A percentile compares a stretch with the other conserved stretches of the same genome.
phyloP scores from a whole-genome alignment of 2,797 vertebrate species.

The Anabas testudineus region DNA sequence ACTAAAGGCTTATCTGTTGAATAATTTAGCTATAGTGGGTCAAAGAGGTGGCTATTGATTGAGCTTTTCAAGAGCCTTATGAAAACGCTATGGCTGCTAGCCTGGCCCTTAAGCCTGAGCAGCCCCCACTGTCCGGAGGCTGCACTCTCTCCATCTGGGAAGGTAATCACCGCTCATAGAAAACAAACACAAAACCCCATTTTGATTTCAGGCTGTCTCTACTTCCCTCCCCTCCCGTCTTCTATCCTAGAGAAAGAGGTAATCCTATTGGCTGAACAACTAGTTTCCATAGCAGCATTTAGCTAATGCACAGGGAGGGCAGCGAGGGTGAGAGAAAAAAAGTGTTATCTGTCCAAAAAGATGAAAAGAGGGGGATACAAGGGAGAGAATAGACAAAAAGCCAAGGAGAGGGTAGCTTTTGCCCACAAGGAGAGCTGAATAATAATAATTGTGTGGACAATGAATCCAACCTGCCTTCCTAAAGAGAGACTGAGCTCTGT shows the following conservation, averaged over 20 bases:
- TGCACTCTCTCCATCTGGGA: slow-evolving; percentile 84
- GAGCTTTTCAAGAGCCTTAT: slow-evolving; percentile 88
- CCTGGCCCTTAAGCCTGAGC: slow-evolving; percentile 69
- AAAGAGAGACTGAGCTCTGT: slow-evolving; percentile 57
- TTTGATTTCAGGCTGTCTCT: slow-evolving; percentile 73
- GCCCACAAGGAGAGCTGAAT: slow-evolving; percentile 53
- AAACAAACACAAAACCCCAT: slow-evolving; percentile 68
- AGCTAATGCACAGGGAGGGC: slow-evolving; percentile 70
- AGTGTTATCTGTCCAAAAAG: slow-evolving; percentile 70
- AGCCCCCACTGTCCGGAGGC: slow-evolving; percentile 60
- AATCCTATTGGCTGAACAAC: slow-evolving; percentile 74
- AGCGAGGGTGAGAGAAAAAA: slow-evolving; percentile 64
- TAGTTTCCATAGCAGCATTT: slow-evolving; percentile 80
- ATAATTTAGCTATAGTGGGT: slow-evolving; percentile 90
- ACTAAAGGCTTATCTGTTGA: slow-evolving; percentile 84
- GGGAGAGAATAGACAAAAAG: slow-evolving; percentile 35
- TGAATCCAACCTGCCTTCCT: slow-evolving; percentile 73
- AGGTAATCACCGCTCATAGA: slow-evolving; percentile 85
- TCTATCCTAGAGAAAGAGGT: slow-evolving; percentile 50
- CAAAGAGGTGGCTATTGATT: slow-evolving; percentile 90
- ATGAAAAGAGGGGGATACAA: slow-evolving; percentile 58
- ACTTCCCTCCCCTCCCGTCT: slow-evolving; percentile 55
- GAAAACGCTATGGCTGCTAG: slow-evolving; percentile 88
- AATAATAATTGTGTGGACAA: slow-evolving; percentile 68
- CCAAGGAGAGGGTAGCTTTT: slow-evolving; percentile 36